Base-by-base conservation (phyloP, 2,888 invertebrate genomes). In the Allolobophora icterica region DNA sequence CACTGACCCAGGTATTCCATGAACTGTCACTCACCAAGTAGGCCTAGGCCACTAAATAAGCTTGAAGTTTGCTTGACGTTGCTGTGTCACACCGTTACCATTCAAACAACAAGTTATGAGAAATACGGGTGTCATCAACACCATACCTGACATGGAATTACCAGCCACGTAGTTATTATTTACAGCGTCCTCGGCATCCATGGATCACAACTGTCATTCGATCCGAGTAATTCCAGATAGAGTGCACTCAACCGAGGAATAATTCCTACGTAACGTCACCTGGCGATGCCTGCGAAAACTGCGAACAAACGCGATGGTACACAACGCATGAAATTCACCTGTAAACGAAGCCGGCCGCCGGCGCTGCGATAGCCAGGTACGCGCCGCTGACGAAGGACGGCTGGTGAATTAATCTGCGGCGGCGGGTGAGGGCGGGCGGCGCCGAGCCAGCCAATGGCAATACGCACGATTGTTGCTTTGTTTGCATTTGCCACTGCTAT, bases 91-190 rank as follows among this genome's bases (percentile, higher is more conserved):
- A n/a, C 11, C 71, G 71, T n/a, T 71, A n/a, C n/a, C 30, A n/a
- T 30, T 71, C 1, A 71, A 30, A 30, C 5, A 8, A n/a, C 11
- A 0, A n/a, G 30, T 71, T 13, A 71, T 6, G n/a, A 30, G n/a
- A n/a, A 71, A 71, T n/a, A n/a, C 71, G 11, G n/a, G 71, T n/a
- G n/a, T 1, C 30, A 71, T 71, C 30, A 71, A 71, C 71, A 71
- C 71, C 87, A 34, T 87, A 87, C 87, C 87, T 87, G 87, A 5
- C 87, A 35, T 8, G 38, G 87, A 87, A 34, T 38, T 87, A 33
- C 87, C 24, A 38, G 8, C 38, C 87, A 87, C 87, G 38, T 87
- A 87, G 87, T 87, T 87, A 17, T 87, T 87, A 30, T 87, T 87
- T 21, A 35, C 87, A 0, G 87, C 35, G 87, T 87, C 87, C 38